A percentile compares a stretch with the other conserved stretches of the same genome.
phyloP scores from a whole-genome alignment of 2,797 vertebrate genomes.

The Ctenochaetus hawaiiensis region DNA sequence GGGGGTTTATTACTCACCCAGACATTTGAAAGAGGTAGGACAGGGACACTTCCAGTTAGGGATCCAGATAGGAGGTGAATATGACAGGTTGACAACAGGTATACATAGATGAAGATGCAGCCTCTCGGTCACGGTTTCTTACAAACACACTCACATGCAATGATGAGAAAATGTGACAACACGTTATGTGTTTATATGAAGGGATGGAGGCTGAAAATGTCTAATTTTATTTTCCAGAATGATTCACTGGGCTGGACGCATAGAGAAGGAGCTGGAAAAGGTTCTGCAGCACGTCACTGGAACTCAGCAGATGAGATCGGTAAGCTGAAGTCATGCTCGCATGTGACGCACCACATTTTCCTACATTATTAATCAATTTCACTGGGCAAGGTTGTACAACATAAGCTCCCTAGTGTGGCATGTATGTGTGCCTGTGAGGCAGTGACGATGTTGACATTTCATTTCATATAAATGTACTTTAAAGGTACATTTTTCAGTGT shows the following conservation, averaged over 20 bases:
- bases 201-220: conserved; percentile 46
- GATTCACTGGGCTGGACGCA: conserved; percentile 97
- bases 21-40: conserved; percentile 46
- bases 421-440: conserved; percentile 13
- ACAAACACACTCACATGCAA: conserved; percentile 27
- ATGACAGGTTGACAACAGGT: conserved; percentile 43
- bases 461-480: background rate
- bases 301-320: conserved; percentile 93
- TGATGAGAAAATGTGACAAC: conserved; percentile 39
- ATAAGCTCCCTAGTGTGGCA: background rate
- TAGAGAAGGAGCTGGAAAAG: conserved; percentile 97
- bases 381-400: conserved; percentile 38
- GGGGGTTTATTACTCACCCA: conserved; percentile 59
- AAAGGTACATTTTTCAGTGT: background rate
- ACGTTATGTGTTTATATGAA: conserved; percentile 38
- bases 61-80: conserved; percentile 18
- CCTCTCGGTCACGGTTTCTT: background rate
- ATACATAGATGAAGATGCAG: conserved; percentile 26
- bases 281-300: conserved; percentile 97
- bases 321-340: conserved; percentile 82
- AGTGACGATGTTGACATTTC: conserved; percentile 2
- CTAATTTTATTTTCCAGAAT: conserved; percentile 86
- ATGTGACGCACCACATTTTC: conserved; percentile 44
- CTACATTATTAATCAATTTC: conserved; percentile 67
- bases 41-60: conserved; percentile 47